phyloP scores from a whole-genome alignment of 2,888 invertebrate species.

The Ophioninae sp. region DNA sequence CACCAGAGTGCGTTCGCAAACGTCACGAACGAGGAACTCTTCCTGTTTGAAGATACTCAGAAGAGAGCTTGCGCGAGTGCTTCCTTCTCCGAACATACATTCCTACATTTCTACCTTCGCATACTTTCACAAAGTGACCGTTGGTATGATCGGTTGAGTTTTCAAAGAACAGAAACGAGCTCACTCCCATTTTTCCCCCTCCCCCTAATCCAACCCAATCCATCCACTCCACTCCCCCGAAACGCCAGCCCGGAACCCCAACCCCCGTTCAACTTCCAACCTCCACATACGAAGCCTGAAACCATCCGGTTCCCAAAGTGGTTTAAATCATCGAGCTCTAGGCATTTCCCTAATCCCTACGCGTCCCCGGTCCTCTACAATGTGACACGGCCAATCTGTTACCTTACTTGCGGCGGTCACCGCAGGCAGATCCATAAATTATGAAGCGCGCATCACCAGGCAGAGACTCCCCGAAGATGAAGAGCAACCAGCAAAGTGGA shows the following conservation, averaged over 20 bases:
- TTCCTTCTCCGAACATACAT: constrained; percentile 14
- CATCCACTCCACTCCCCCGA: no score
- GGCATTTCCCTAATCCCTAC: constrained; percentile 64
- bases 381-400: constrained; percentile 67
- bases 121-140: constrained; percentile 34
- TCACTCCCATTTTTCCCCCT: no score
- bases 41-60: constrained; percentile 33
- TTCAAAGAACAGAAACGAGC: neutral
- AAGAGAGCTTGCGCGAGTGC: constrained; percentile 33
- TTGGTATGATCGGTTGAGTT: constrained; percentile 28
- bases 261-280: neutral
- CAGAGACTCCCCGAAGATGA: constrained; percentile 23
- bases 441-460: constrained; percentile 52
- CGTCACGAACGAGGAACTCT: constrained; percentile 39
- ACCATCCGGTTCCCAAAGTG: constrained; percentile 58
- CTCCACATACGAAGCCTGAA: constrained; percentile 18
- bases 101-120: neutral
- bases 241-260: no score
- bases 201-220: no score
- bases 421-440: constrained; percentile 66
- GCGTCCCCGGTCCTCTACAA: constrained; percentile 65
- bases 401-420: constrained; percentile 65
- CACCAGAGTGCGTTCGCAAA: constrained; percentile 15
- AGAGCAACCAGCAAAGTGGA: no score
- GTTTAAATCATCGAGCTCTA: constrained; percentile 66